A percentile compares a stretch with the other conserved stretches of the same genome.
These are phyloP conservation scores for Orchestia grillus DNA, from an alignment of 1,140 invertebrate genomes.

Conservation along the genomic window DNA sequence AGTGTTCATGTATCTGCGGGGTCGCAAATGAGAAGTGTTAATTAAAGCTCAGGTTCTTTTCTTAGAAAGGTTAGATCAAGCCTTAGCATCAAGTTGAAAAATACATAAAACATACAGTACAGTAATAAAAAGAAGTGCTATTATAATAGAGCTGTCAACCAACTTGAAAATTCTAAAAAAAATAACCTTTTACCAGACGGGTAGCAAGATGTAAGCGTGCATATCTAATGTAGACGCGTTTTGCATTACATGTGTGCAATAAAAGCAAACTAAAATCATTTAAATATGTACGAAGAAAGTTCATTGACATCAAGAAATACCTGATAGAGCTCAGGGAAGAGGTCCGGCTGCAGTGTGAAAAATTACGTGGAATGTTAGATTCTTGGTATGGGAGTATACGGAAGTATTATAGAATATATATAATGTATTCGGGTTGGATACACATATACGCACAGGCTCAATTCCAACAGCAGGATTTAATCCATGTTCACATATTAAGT, in stretches of 20 bases:
- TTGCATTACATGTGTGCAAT: not conserved
- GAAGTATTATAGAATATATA: not conserved
- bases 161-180: not conserved
- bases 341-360: conserved; percentile 40
- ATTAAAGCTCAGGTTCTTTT: no score
- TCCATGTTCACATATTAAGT: not conserved
- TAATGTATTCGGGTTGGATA: not conserved
- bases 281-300: not conserved
- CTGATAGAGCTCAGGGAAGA: conserved; percentile 46
- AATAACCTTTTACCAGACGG: not conserved
- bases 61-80: not conserved
- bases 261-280: not conserved
- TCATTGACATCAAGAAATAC: not conserved
- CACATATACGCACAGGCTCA: not conserved
- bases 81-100: not conserved
- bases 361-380: not conserved
- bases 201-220: not conserved
- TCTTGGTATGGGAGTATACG: not conserved
- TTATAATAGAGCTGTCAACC: not conserved
- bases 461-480: not conserved
- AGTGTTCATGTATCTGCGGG: no score
- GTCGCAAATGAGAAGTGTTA: no score
- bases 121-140: not conserved
- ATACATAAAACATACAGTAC: not conserved
- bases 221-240: not conserved